phyloP scores from a whole-genome alignment of 2,113 vertebrate genomes.

The Natator depressus region DNA sequence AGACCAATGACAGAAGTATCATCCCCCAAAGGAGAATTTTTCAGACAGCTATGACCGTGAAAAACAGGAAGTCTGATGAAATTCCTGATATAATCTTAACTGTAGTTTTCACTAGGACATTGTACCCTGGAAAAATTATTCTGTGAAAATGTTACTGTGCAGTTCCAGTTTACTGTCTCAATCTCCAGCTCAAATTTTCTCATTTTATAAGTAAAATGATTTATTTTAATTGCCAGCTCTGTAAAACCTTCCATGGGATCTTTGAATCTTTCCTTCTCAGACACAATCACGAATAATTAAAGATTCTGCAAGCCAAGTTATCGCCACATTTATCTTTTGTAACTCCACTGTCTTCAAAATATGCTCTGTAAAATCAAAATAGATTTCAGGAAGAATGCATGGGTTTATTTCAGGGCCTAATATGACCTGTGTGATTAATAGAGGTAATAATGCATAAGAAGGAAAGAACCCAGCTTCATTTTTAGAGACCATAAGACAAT shows the following conservation, averaged over 20 bases:
- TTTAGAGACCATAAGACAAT: background rate
- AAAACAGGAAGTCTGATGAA: background rate
- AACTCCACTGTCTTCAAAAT: background rate
- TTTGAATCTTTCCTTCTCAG: background rate
- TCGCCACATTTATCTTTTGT: background rate
- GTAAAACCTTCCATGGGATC: background rate
- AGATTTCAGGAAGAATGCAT: rapidly evolving
- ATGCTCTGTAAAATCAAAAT: background rate
- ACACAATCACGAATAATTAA: background rate
- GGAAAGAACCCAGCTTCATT: background rate
- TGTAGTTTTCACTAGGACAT: background rate
- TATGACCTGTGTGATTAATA: background rate
- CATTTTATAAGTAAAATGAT: background rate
- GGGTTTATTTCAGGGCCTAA: background rate
- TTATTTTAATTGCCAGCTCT: background rate
- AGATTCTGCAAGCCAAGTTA: background rate
- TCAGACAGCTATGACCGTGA: background rate
- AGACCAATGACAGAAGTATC: background rate
- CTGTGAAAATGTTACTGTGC: background rate
- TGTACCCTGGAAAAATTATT: background rate
- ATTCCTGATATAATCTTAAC: background rate
- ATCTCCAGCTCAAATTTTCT: background rate
- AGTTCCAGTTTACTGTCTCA: background rate
- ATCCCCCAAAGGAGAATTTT: background rate
- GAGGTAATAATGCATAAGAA: background rate